Percentiles rank a stretch among this genome's conserved stretches.
phyloP scores from a whole-genome alignment of 2,113 vertebrate genomes.

The human region DNA sequence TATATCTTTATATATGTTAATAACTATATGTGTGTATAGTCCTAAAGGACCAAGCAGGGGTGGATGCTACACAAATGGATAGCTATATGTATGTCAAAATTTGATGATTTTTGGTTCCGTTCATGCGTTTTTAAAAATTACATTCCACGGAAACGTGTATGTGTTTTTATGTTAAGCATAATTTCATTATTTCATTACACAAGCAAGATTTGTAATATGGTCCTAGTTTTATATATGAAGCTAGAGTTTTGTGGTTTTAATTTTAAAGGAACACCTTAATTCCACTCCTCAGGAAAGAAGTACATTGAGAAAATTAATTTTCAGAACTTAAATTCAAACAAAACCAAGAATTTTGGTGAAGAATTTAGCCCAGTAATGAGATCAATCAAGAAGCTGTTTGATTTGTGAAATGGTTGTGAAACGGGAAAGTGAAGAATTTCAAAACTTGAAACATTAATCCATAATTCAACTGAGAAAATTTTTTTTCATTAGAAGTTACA shows the following conservation, averaged over 20 bases:
- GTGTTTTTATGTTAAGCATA: neutral
- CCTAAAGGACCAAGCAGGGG: neutral
- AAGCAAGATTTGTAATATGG: neutral
- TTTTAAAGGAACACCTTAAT: neutral
- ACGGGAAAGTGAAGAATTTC: constrained; percentile 7
- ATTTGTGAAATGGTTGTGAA: constrained; percentile 34
- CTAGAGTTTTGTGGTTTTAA: constrained; percentile 6
- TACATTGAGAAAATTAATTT: constrained; percentile 44
- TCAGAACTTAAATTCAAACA: constrained; percentile 11
- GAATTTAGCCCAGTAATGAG: no score
- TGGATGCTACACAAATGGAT: neutral
- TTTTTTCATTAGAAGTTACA: neutral
- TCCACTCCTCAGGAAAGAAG: neutral
- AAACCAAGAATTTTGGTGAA: neutral
- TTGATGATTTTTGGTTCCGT: neutral
- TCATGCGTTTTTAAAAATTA: neutral
- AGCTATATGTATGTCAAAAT: neutral
- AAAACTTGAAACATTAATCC: neutral
- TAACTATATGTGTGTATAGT: neutral
- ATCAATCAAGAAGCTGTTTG: neutral
- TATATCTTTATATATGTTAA: neutral
- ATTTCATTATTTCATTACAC: neutral
- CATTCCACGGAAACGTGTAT: neutral
- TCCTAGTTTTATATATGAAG: neutral
- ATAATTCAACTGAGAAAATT: constrained; percentile 16